A percentile compares a stretch with the other conserved stretches of the same genome.
phyloP scores from a whole-genome alignment of 2,888 invertebrate species.

The Cryptops parisi region DNA sequence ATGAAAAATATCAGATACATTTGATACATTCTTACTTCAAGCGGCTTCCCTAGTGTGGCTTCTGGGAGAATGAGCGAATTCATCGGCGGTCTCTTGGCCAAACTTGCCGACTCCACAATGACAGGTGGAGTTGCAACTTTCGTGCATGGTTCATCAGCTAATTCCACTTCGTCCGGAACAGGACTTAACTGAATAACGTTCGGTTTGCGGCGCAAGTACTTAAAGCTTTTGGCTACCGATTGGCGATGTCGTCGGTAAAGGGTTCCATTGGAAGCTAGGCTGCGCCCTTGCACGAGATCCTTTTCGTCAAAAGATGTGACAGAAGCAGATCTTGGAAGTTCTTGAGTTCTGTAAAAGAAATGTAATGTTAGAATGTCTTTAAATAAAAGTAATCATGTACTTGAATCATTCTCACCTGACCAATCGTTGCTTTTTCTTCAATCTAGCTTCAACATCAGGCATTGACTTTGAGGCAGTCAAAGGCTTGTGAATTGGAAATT shows the following conservation, averaged over 20 bases:
- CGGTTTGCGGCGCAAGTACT: conserved; percentile 77
- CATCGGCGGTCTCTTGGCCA: too few species aligned
- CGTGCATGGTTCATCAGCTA: conserved; percentile 4
- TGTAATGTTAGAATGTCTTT: too few species aligned
- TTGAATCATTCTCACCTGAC: conserved; percentile 46
- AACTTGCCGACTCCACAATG: too few species aligned
- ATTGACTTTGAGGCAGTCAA: conserved; percentile 67
- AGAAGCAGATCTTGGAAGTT: conserved; percentile 3
- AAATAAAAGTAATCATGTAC: too few species aligned
- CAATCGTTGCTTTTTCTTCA: conserved; percentile 52
- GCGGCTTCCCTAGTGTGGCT: neutral
- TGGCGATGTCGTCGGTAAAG: conserved; percentile 23
- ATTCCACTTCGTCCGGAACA: conserved; percentile 1
- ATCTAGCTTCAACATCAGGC: conserved; percentile 64
- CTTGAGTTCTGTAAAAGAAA: neutral
- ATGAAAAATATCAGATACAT: neutral
- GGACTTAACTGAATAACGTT: conserved; percentile 32
- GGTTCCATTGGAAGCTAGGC: neutral
- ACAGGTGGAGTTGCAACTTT: too few species aligned
- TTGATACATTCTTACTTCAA: neutral
- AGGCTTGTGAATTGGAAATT: conserved; percentile 34
- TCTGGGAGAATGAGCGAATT: too few species aligned
- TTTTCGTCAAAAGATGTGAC: neutral
- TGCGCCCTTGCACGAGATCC: neutral
- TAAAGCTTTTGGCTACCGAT: conserved; percentile 66